phyloP scores from a whole-genome alignment of 2,113 vertebrate species.

The Nibea coibor region DNA sequence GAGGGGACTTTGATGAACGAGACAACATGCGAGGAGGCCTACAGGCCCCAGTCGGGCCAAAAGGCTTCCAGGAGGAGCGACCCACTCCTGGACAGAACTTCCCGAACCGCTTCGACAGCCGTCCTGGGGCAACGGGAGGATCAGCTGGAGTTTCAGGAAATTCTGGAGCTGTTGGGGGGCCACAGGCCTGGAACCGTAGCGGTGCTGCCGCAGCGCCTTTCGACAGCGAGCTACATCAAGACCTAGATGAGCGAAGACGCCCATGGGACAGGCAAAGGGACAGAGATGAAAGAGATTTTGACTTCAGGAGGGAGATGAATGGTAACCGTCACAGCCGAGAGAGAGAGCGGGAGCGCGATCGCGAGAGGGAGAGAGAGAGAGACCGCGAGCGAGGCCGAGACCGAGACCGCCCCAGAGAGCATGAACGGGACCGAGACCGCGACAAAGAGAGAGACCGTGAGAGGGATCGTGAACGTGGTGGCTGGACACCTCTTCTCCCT shows the following conservation, averaged over 20 bases:
- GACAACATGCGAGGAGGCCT: conserved; percentile 85
- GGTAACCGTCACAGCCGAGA: conserved; percentile 92
- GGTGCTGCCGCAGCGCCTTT: conserved; percentile 72
- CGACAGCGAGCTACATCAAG: conserved; percentile 92
- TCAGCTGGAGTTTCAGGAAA: conserved; percentile 69
- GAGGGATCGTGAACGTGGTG: conserved; percentile 72
- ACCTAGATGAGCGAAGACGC: conserved; percentile 96
- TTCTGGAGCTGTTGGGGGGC: conserved; percentile 59
- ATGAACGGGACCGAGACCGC: conserved; percentile 69
- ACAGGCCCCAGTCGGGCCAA: conserved; percentile 84
- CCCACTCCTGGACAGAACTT: conserved; percentile 87
- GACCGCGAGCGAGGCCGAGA: conserved; percentile 71
- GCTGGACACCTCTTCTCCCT: conserved; percentile 79
- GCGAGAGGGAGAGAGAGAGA: conserved; percentile 60
- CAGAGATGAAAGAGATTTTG: conserved; percentile 96
- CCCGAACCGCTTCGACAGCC: conserved; percentile 89
- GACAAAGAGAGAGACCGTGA: conserved; percentile 77
- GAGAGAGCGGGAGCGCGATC: conserved; percentile 82
- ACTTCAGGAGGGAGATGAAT: conserved; percentile 95
- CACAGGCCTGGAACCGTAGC: conserved; percentile 89
- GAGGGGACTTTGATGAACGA: conserved; percentile 97
- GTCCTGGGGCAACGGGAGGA: conserved; percentile 82
- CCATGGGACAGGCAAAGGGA: conserved; percentile 97
- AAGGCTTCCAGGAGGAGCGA: conserved; percentile 93
- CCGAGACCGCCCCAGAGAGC: conserved; percentile 80